Evolutionary conservation across 2,888 invertebrate species (phyloP), one percentile per base, ranked within the genome.

Genomic region (Leptarthrus brevirostris): DNA sequence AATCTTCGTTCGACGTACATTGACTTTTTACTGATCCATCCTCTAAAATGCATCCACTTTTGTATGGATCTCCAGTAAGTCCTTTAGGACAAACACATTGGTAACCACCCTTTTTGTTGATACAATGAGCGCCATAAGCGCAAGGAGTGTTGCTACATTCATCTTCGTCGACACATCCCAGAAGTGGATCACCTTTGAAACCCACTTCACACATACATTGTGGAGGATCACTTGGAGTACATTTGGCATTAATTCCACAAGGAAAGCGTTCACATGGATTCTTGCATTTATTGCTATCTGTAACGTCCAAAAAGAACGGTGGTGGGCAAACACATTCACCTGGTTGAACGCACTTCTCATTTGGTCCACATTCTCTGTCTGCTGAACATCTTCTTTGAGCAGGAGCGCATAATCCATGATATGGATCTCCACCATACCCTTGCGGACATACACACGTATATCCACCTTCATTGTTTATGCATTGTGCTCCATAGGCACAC

Each of bases 321-420:
- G 95, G 95, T 26, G 94, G 94, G 81, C 96, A 96, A 16, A 95
- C 89, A 81, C 96, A 96, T 84, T 94, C 92, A 1, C 96, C 96
- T 1, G 95, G 95, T 83, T 96, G 93, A 24, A 95, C 91, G 82
- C 96, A 96, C 84, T 93, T 93, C 84, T 96, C 95, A 82, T 96
- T 96, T 0, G 91, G 83, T 72, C 90, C 90, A 81, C 96, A 96
- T 81, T 96, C 95, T 73, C 89, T 89, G 81, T 96, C 94, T 77
- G 89, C 90, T 2, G 92, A 89, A 81, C 96, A 96, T 76, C 92
- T 89, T 77, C 93, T 91, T 82, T 93, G 94, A 74, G 93, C 92
- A 8, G 93, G 90, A 2, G 93, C 89, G 82, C 96, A 96, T 18
- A 93, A 88, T 0, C 93, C 93, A 74, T 92, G 90, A 82, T 92